Conservation (phyloP, 92 coral and sea anemone species). For the Epizoanthus ramosus region DNA sequence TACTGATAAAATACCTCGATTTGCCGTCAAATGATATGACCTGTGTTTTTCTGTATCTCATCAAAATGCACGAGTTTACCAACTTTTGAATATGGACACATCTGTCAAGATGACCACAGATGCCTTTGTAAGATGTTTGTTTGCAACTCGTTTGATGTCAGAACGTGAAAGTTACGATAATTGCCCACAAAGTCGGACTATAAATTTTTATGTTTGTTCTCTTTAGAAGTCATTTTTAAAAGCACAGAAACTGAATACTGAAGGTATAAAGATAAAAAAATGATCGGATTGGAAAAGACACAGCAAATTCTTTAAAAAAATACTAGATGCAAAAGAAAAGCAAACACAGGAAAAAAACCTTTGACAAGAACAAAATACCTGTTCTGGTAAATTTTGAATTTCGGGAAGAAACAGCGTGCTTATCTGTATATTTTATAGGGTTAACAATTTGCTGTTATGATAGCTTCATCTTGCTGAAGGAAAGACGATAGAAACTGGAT, state of each 20-base stretch:
- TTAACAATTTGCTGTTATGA: too few relatives aligned
- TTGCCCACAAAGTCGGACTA: not conserved
- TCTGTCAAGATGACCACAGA: too few relatives aligned
- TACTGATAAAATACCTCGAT: too few relatives aligned
- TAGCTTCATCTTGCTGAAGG: too few relatives aligned
- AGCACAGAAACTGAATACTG: not conserved
- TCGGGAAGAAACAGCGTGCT: not conserved
- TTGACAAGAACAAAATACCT: constrained; percentile 4
- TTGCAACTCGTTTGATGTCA: too few relatives aligned
- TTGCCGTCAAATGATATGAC: too few relatives aligned
- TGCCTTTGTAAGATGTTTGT: too few relatives aligned
- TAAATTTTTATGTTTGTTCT: not conserved
- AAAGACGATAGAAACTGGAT: too few relatives aligned
- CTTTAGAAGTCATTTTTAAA: not conserved
- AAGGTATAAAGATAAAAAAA: not conserved
- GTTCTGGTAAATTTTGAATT: constrained; percentile 14
- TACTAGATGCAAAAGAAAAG: not conserved
- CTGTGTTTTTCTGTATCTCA: too few relatives aligned
- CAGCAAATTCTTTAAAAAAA: not conserved
- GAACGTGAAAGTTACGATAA: not conserved
- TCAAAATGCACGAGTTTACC: too few relatives aligned
- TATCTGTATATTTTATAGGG: too few relatives aligned
- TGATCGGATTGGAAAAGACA: not conserved
- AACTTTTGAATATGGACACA: too few relatives aligned
- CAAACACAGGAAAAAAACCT: not conserved